Conservation (phyloP, 2,888 invertebrate species). For the Allacma fusca region DNA sequence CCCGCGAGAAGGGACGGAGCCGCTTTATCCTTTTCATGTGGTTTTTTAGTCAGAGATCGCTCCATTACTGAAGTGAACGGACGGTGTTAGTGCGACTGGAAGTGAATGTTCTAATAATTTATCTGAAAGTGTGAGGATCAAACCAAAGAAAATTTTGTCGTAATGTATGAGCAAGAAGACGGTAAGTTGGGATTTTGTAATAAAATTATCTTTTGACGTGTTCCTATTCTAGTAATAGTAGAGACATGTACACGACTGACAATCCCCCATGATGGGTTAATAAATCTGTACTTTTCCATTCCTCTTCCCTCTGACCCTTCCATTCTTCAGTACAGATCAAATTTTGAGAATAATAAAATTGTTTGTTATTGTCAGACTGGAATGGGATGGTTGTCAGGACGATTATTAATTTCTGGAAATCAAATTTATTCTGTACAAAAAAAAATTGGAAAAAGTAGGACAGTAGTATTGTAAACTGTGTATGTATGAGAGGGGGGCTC, state of each 20-base stretch:
- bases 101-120: too few species aligned
- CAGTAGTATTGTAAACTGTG: too few species aligned
- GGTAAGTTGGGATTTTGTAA: constrained; percentile 27
- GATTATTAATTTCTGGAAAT: too few species aligned
- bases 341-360: too few species aligned
- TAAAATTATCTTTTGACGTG: too few species aligned
- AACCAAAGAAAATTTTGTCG: constrained; percentile 26
- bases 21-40: constrained; percentile 17
- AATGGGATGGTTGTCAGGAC: too few species aligned
- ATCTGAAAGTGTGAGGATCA: constrained; percentile 2
- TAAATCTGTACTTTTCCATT: not conserved
- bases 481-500: too few species aligned
- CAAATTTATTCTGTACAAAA: too few species aligned
- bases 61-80: not conserved
- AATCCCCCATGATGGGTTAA: not conserved
- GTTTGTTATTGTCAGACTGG: too few species aligned
- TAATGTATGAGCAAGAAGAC: constrained; percentile 43
- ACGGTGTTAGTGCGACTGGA: constrained; percentile 1
- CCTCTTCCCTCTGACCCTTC: too few species aligned
- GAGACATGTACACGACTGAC: not conserved
- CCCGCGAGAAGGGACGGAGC: not conserved
- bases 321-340: too few species aligned
- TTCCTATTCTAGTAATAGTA: not conserved
- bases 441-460: too few species aligned
- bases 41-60: constrained; percentile 22